phyloP scores from a whole-genome alignment of 2,113 vertebrate species.

The Pelvicachromis taeniatus region DNA sequence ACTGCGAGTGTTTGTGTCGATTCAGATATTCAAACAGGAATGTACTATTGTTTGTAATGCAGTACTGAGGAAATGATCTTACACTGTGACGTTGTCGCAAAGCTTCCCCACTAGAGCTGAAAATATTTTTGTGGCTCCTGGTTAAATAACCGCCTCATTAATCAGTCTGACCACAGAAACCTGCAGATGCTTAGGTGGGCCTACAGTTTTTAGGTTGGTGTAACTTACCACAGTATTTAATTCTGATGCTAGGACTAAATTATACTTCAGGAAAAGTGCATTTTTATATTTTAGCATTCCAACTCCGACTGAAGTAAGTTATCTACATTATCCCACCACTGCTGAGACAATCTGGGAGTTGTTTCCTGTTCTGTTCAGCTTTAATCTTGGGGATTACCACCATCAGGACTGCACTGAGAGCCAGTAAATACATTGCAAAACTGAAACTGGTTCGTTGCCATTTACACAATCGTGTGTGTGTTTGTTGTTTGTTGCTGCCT shows the following conservation, averaged over 20 bases:
- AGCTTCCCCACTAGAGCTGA: background rate
- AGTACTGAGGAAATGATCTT: background rate
- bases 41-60: background rate
- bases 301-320: background rate
- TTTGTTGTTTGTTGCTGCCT: background rate
- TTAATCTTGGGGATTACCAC: background rate
- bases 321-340: background rate
- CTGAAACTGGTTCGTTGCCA: background rate
- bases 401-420: background rate
- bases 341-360: background rate
- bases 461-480: background rate
- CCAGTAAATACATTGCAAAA: constrained; percentile 22
- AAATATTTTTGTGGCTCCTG: background rate
- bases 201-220: background rate
- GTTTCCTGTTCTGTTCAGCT: background rate
- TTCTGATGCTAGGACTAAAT: background rate
- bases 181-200: background rate
- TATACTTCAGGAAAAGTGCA: background rate
- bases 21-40: background rate
- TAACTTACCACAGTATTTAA: background rate
- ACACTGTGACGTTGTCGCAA: background rate
- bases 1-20: background rate
- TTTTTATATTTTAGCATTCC: background rate
- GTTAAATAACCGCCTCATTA: background rate
- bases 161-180: background rate